These are phyloP conservation scores for Saxidomus purpurata DNA, from an alignment of 1,140 invertebrate species.

Conservation along the genomic window DNA sequence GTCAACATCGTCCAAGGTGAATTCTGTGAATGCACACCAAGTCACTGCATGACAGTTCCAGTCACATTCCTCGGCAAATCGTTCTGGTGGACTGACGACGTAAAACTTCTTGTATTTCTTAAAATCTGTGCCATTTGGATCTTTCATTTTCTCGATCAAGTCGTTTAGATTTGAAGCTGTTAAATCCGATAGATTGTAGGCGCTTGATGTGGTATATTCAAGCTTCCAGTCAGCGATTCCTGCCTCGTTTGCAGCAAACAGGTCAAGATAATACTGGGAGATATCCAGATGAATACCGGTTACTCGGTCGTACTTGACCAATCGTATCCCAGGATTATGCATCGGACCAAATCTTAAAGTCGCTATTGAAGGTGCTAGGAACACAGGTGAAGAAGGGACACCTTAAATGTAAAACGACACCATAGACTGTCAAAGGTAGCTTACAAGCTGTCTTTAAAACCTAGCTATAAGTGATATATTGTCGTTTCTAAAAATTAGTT, in stretches of 20 bases:
- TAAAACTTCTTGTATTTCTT: slow-evolving; percentile 27
- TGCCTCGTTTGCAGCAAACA: slow-evolving; percentile 91
- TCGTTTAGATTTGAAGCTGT: background rate
- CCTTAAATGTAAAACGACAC: slow-evolving; percentile 53
- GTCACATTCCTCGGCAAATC: background rate
- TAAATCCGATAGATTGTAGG: slow-evolving; percentile 56
- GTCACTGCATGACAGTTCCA: background rate
- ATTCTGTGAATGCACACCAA: background rate
- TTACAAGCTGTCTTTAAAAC: background rate
- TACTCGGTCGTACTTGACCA: slow-evolving; percentile 95
- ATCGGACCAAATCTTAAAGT: slow-evolving; percentile 76
- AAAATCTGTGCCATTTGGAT: background rate
- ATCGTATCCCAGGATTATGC: slow-evolving; percentile 93
- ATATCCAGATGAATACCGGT: slow-evolving; percentile 95
- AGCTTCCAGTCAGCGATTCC: slow-evolving; percentile 91
- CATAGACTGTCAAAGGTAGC: background rate
- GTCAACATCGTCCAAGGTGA: background rate
- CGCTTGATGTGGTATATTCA: slow-evolving; percentile 89
- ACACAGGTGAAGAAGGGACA: slow-evolving; percentile 61
- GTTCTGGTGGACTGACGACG: slow-evolving; percentile 31
- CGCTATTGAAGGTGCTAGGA: slow-evolving; percentile 79
- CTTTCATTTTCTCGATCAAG: background rate
- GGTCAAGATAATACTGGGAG: slow-evolving; percentile 95
- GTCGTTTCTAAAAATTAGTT: background rate
- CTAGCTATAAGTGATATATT: background rate